Evolutionary conservation across 2,113 vertebrate genomes (phyloP).

Genomic region (Amblyopsis rosae): DNA sequence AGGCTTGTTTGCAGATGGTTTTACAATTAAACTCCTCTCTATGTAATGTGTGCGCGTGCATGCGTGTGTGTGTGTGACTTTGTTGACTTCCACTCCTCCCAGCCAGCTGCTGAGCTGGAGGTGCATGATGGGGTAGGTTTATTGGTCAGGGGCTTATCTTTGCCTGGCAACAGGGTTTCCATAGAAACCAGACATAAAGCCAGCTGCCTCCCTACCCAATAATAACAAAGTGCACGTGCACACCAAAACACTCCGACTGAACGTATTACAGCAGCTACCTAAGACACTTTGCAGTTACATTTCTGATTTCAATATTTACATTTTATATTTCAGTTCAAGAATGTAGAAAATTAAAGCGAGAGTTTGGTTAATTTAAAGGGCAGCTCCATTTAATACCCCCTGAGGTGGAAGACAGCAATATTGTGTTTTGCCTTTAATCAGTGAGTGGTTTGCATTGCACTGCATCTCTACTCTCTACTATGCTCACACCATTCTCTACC

Average conservation of each 20-base stretch:
- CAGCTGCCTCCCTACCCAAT: constrained; percentile 48
- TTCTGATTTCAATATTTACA: too few species aligned
- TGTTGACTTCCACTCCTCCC: constrained; percentile 58
- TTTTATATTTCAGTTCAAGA: too few species aligned
- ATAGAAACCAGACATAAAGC: constrained; percentile 76
- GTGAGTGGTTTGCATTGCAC: too few species aligned
- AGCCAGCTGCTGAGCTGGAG: constrained; percentile 76
- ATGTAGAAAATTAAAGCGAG: too few species aligned
- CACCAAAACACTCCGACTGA: constrained; percentile 9
- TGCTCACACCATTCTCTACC: too few species aligned
- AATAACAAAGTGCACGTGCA: constrained; percentile 63
- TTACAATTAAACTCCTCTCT: neutral
- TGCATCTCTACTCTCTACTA: too few species aligned
- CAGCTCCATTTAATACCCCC: too few species aligned
- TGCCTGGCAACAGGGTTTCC: constrained; percentile 80
- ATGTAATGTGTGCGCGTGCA: constrained; percentile 6
- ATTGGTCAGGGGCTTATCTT: constrained; percentile 75
- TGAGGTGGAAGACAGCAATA: too few species aligned
- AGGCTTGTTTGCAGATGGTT: neutral
- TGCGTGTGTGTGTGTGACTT: constrained; percentile 44
- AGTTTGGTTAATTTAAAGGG: too few species aligned
- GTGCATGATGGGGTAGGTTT: constrained; percentile 66
- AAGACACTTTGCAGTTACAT: too few species aligned
- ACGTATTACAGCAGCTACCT: neutral
- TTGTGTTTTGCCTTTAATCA: too few species aligned